A percentile compares a stretch with the other conserved stretches of the same genome.
Conservation (phyloP, 1,140 invertebrate species). For the Drosophila melanica region DNA sequence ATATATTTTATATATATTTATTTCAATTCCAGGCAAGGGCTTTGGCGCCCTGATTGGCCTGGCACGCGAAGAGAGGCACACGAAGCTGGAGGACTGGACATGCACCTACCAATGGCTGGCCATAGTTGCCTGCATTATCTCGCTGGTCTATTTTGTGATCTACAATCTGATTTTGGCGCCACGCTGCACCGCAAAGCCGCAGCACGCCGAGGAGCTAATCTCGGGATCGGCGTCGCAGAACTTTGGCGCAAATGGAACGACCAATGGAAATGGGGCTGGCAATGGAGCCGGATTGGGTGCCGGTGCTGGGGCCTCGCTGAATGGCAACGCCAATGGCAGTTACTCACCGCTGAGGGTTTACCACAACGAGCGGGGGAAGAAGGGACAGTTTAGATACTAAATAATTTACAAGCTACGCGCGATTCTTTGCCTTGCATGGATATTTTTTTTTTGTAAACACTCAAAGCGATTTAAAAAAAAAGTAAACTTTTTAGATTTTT, state of each 20-base stretch:
- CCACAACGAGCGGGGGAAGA: constrained; percentile 90
- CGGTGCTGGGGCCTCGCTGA: constrained; percentile 60
- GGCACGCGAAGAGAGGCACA: constrained; percentile 84
- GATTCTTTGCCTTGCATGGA: constrained; percentile 23
- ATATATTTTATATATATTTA: no score
- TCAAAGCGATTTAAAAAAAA: constrained; percentile 2
- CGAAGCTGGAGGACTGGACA: constrained; percentile 70
- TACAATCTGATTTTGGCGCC: constrained; percentile 90
- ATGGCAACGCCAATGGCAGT: constrained; percentile 85
- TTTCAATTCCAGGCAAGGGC: constrained; percentile 86
- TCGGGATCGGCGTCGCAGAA: constrained; percentile 81
- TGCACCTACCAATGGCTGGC: constrained; percentile 86
- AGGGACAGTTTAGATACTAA: constrained; percentile 92
- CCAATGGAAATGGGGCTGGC: constrained; percentile 58
- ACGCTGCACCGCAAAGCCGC: constrained; percentile 87
- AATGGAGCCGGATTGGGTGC: constrained; percentile 36
- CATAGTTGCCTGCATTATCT: constrained; percentile 86
- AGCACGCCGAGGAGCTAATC: constrained; percentile 85
- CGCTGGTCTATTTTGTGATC: constrained; percentile 87
- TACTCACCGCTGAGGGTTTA: constrained; percentile 91
- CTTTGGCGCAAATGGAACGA: constrained; percentile 78
- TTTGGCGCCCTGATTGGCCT: constrained; percentile 87
- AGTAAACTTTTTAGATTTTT: constrained; percentile 52
- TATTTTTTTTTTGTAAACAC: constrained; percentile 40
- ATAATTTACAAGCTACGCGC: constrained; percentile 22